Evolutionary conservation across 2,113 vertebrate genomes (phyloP), one percentile per base, ranked within the genome.

Genomic region (Engraulis encrasicolus): DNA sequence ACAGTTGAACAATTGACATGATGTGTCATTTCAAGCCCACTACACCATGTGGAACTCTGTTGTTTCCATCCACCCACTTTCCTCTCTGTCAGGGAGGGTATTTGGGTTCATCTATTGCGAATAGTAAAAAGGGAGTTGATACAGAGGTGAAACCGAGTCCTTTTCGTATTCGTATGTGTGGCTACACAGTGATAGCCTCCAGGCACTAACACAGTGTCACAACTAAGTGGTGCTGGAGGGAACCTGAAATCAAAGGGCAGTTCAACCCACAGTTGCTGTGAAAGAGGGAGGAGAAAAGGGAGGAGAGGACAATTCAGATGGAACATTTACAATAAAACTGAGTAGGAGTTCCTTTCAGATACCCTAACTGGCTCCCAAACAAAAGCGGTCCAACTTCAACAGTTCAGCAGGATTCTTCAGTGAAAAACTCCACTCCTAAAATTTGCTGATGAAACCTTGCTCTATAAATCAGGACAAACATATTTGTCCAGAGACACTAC

Each of bases 101-200:
- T 52, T 84, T 85, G 79, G 86, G 85, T 85, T 80, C 9, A 78
- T 36, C 86, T 54, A 81, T 87, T 86, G 80, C 87, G 78, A 52
- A 81, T 66, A 50, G 40, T 77, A 80, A 52, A 86, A 89, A 86
- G 34, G 6, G 84, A 85, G 83, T 87, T 83, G 71, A 87, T 78
- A 52, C 74, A 50, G 11, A 86, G 87, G 85, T 86, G 85, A 86
- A 85, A 89, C 84, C 81, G 81, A 45, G 66, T 78, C 89, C 87
- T 83, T 90, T 91, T 92, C 88, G 48, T 87, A 90, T 91, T 90
- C 81, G 85, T 83, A 91, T 90, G 86, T 90, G 86, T 87, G 50
- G 14, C 83, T 80, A 61, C 82, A 79, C 81, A n/a, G n/a, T 81
- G 83, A 81, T 83, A 50, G 86, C 83, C 85, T 78, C 40, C 81